A percentile compares a stretch with the other conserved stretches of the same genome.
Conservation (phyloP, 2,888 invertebrate genomes). For the Laothoe populi region DNA sequence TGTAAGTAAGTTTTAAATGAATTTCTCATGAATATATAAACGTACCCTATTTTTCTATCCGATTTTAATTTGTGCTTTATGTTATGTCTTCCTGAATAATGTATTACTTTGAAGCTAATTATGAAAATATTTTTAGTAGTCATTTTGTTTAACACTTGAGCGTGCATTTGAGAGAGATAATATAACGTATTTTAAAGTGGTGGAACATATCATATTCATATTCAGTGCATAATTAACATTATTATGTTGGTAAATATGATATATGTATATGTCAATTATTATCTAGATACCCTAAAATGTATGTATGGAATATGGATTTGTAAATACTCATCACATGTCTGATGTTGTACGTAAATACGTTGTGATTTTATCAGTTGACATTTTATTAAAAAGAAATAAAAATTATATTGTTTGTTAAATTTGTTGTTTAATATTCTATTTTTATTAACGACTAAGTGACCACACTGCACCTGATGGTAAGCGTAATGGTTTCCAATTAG, state of each 20-base stretch:
- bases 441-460: too few species aligned
- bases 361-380: conserved; percentile 66
- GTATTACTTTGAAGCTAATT: conserved; percentile 23
- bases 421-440: conserved; percentile 30
- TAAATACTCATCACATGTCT: conserved; percentile 49
- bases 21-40: conserved; percentile 10
- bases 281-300: conserved; percentile 11
- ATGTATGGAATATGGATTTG: conserved; percentile 41
- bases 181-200: conserved; percentile 52
- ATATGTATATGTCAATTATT: conserved; percentile 49
- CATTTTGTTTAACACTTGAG: conserved; percentile 21
- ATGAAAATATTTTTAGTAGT: conserved; percentile 22
- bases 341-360: conserved; percentile 52
- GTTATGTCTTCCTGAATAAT: conserved; percentile 23
- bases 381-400: conserved; percentile 36
- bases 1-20: conserved; percentile 6
- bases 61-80: conserved; percentile 15
- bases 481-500: too few species aligned
- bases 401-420: conserved; percentile 68
- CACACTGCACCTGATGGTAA: too few species aligned
- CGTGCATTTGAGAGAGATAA: conserved; percentile 42
- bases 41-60: conserved; percentile 18
- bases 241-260: conserved; percentile 27
- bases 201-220: conserved; percentile 64
- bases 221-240: conserved; percentile 34